Conservation (phyloP, 2,113 vertebrate species). For the Hyaena hyaena region DNA sequence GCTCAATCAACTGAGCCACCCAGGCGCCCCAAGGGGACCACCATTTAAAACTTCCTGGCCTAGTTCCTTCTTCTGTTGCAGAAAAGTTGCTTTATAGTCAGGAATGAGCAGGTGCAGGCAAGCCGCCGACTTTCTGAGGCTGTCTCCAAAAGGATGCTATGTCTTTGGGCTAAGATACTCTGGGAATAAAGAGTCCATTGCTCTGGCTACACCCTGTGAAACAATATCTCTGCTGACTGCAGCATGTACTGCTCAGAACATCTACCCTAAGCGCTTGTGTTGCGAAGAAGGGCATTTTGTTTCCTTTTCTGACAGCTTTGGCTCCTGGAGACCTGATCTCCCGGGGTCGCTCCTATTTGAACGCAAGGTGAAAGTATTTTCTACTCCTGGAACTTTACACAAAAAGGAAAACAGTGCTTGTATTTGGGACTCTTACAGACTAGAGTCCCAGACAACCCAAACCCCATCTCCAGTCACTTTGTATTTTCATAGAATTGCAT, state of each 20-base stretch:
- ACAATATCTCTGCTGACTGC: background rate
- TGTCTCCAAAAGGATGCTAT: background rate
- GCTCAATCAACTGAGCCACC: too few relatives aligned
- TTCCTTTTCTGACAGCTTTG: constrained; percentile 3
- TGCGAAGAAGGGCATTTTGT: background rate
- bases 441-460: background rate
- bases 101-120: background rate
- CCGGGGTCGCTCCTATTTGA: background rate
- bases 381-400: background rate
- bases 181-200: constrained; percentile 53
- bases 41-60: background rate
- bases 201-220: background rate
- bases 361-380: background rate
- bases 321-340: constrained; percentile 11
- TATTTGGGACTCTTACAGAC: background rate
- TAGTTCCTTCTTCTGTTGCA: background rate
- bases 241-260: background rate
- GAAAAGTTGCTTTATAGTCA: background rate
- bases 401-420: background rate
- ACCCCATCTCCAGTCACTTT: background rate
- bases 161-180: constrained; percentile 44
- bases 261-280: background rate
- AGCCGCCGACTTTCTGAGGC: background rate
- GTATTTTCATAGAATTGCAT: background rate
- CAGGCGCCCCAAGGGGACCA: too few relatives aligned